Evolutionary conservation across 2,113 vertebrate genomes (phyloP).

Genomic region (Clarias gariepinus): DNA sequence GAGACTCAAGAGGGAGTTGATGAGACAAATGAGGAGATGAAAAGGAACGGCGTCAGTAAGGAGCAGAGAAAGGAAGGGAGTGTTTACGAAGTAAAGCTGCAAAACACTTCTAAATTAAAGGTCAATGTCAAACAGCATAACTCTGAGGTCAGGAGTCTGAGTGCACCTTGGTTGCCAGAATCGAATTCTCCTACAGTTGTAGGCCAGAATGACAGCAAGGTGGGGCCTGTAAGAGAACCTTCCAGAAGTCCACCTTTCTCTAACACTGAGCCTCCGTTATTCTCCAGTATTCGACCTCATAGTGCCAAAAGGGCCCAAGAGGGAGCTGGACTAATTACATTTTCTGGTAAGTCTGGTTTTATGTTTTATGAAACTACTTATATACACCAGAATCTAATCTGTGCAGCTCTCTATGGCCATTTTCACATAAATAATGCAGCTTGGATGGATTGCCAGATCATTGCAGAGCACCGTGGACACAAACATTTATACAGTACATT

Average conservation of each 20-base stretch:
- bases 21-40: slow-evolving; percentile 46
- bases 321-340: slow-evolving; percentile 58
- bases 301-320: slow-evolving; percentile 61
- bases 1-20: slow-evolving; percentile 51
- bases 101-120: slow-evolving; percentile 78
- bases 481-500: background rate
- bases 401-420: background rate
- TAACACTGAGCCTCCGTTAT: background rate
- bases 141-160: slow-evolving; percentile 61
- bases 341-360: slow-evolving; percentile 75
- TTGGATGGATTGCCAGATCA: background rate
- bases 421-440: background rate
- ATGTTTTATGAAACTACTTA: background rate
- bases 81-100: slow-evolving; percentile 85
- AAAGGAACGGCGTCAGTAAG: slow-evolving; percentile 43
- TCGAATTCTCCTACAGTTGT: slow-evolving; percentile 63
- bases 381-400: background rate
- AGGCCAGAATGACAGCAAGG: slow-evolving; percentile 57
- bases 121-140: slow-evolving; percentile 71
- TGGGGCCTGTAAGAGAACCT: slow-evolving; percentile 27
- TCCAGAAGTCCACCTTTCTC: slow-evolving; percentile 26
- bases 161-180: slow-evolving; percentile 56
- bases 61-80: slow-evolving; percentile 59
- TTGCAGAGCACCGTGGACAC: background rate
- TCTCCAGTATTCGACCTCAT: slow-evolving; percentile 51